These are phyloP conservation scores for Panurus biarmicus DNA, from an alignment of 2,113 vertebrate genomes.

Conservation along the genomic window DNA sequence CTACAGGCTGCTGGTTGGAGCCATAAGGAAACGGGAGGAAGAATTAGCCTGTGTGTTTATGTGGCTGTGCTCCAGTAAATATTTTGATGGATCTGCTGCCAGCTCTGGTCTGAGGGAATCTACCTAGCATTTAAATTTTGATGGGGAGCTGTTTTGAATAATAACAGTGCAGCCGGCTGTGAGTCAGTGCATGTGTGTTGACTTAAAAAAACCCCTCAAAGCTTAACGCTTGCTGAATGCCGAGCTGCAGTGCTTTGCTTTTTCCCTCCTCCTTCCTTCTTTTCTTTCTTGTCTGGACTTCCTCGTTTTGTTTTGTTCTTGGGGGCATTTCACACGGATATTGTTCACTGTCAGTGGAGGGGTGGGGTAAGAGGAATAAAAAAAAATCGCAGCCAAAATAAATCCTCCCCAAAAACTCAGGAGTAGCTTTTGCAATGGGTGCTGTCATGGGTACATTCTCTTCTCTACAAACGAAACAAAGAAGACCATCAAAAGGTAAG, in stretches of 20 bases:
- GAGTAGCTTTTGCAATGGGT: slow-evolving; percentile 81
- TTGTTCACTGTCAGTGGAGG: slow-evolving; percentile 18
- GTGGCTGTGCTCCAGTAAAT: slow-evolving; percentile 66
- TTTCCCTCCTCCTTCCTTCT: slow-evolving; percentile 48
- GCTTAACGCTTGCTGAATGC: slow-evolving; percentile 66
- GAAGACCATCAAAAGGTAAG: slow-evolving; percentile 92
- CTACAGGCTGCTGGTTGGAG: slow-evolving; percentile 62
- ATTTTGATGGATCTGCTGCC: slow-evolving; percentile 64
- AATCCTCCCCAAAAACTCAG: slow-evolving; percentile 34
- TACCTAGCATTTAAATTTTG: slow-evolving; percentile 64
- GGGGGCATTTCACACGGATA: slow-evolving; percentile 36
- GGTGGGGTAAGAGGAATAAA: not conserved
- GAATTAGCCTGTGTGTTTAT: slow-evolving; percentile 62
- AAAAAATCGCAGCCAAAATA: slow-evolving; percentile 12
- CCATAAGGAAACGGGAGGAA: slow-evolving; percentile 53
- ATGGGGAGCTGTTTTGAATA: slow-evolving; percentile 66
- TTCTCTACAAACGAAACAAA: slow-evolving; percentile 93
- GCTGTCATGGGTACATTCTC: slow-evolving; percentile 96
- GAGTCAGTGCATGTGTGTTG: slow-evolving; percentile 74
- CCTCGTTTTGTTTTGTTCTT: slow-evolving; percentile 21
- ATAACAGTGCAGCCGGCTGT: slow-evolving; percentile 65
- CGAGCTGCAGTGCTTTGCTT: slow-evolving; percentile 67
- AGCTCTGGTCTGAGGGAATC: slow-evolving; percentile 59
- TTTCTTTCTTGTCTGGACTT: slow-evolving; percentile 40
- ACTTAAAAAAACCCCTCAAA: slow-evolving; percentile 58